Base-by-base conservation (phyloP, 2,797 vertebrate species). In the Thalassophryne amazonica region DNA sequence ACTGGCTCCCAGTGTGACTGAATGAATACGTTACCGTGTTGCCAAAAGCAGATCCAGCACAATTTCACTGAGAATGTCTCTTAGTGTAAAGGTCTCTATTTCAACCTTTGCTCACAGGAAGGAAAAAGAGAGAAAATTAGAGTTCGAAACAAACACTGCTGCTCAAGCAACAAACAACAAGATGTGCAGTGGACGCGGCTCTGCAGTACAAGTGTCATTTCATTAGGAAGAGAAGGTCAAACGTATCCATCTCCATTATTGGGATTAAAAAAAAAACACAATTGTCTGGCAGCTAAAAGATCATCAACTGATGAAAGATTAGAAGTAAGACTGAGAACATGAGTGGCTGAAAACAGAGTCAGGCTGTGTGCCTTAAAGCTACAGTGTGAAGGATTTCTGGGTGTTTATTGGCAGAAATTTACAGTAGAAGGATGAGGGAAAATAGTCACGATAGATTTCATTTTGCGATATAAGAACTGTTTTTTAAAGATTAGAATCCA, bases 151-250 rank as follows among this genome's bases (percentile, higher is more conserved):
- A 42, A 65, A 53, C 55, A 57, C 60, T 40, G 24, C 59, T 60
- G 23, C 47, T 29, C 55, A 8, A 68, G 56, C 47, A 22, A 33
- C 55, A 8, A 68, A 56, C 47, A 22, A 33, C 43, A 40, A 58
- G 46, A 46, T 48, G 34, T 43, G 73, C 72, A 60, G 45, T 64
- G 35, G 33, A 33, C 35, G 13, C 54, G 50, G 58, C 55, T 60
- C 64, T 62, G 62, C 60, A 45, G 66, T 47, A 65, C 50, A 80
- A 87, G 80, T 80, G 61, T 33, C 63, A 80, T 81, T 86, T 86
- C 77, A 85, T 87, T 80, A 80, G 69, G 45, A 62, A 7, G 52
- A 84, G 76, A 90, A 90, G 88, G 89, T 89, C 87, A 90, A 69
- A 54, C 61, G 57, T 83, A 86, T 90, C 76, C 70, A 79, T 89